Conservation (phyloP, 2,797 vertebrate species). For the Loris lydekkerianus region DNA sequence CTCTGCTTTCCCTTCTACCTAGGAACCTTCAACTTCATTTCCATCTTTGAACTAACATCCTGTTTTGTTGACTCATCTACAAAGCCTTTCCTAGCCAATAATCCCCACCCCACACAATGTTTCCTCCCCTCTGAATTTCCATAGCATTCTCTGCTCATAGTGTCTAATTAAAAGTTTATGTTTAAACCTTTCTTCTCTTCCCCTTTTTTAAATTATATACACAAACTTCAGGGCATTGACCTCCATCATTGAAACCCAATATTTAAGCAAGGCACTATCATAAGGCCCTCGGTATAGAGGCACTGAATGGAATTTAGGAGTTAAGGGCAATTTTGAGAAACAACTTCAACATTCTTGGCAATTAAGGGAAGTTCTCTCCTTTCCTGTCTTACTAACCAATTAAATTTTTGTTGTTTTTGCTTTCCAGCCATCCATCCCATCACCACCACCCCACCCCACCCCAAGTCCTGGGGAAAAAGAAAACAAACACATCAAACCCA, state of each 20-base stretch:
- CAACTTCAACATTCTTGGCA: neutral
- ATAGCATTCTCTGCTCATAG: neutral
- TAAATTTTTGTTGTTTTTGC: neutral
- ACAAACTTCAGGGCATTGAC: neutral
- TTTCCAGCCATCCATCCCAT: neutral
- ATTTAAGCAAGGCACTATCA: neutral
- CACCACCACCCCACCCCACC: neutral
- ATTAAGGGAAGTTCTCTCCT: conserved; percentile 52
- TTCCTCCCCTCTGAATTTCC: neutral
- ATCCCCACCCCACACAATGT: neutral
- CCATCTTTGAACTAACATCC: neutral
- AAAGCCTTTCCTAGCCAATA: neutral
- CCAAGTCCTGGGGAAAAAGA: conserved; percentile 20
- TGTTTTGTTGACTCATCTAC: neutral
- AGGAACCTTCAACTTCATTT: neutral
- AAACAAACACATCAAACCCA: conserved; percentile 61
- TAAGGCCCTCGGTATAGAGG: neutral
- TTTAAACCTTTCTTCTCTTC: neutral
- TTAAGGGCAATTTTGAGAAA: conserved; percentile 25
- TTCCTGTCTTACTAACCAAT: neutral
- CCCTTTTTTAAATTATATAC: neutral
- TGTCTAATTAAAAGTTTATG: neutral
- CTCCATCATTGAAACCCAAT: neutral
- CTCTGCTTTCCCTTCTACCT: neutral
- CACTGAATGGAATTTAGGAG: neutral